These are phyloP conservation scores for Aptenodytes forsteri DNA, from an alignment of 2,113 vertebrate species.

Conservation along the genomic window DNA sequence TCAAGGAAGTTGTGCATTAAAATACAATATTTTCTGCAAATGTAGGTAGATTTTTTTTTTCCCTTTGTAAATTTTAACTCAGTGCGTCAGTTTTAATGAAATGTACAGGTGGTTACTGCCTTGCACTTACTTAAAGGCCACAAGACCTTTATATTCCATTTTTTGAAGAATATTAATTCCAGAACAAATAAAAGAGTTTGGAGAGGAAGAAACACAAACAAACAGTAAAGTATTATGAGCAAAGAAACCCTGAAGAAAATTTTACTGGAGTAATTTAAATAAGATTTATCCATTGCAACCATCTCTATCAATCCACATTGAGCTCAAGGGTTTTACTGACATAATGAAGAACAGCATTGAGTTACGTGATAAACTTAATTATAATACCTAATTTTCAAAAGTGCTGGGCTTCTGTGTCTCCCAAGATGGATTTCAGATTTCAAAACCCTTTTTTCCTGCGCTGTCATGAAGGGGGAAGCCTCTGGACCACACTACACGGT, in stretches of 20 bases:
- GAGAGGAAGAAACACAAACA: not conserved
- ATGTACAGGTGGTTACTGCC: not conserved
- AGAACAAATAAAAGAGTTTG: not conserved
- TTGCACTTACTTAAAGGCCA: not conserved
- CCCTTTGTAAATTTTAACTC: not conserved
- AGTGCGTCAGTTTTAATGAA: not conserved
- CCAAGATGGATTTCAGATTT: not conserved
- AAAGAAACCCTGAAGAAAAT: not conserved
- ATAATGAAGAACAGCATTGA: not conserved
- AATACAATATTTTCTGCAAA: not conserved
- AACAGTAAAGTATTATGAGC: not conserved
- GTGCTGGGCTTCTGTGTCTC: not conserved
- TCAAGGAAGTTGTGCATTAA: not conserved
- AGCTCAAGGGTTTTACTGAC: not conserved
- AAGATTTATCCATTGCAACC: not conserved
- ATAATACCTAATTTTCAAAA: not conserved
- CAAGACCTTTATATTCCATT: not conserved
- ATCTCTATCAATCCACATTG: not conserved
- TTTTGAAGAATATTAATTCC: not conserved
- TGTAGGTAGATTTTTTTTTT: not conserved
- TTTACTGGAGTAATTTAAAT: not conserved
- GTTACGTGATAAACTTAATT: not conserved
- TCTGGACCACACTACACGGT: not conserved
- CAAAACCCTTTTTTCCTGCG: not conserved
- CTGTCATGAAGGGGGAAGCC: accelerated